These are phyloP conservation scores for Orchesella cincta DNA, from an alignment of 1,140 invertebrate genomes.

Conservation along the genomic window DNA sequence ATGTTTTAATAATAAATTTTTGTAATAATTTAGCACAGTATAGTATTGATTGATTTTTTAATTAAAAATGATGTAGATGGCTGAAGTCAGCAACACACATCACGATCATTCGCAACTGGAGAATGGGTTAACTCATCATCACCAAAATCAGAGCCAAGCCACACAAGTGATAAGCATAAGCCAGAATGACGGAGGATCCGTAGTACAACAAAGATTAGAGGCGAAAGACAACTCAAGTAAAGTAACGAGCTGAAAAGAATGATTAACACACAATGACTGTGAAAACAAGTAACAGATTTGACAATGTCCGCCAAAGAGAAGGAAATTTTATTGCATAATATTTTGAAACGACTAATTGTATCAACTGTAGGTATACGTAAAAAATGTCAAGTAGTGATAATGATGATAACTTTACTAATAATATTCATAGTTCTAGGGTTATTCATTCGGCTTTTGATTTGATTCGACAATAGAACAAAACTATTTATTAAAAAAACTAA, in stretches of 20 bases:
- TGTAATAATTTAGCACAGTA: not conserved
- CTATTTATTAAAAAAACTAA: not conserved
- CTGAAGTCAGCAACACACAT: not conserved
- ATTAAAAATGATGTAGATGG: constrained; percentile 20
- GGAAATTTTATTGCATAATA: too few relatives aligned
- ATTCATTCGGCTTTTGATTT: too few relatives aligned
- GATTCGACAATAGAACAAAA: too few relatives aligned
- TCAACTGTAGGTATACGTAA: too few relatives aligned
- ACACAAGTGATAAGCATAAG: not conserved
- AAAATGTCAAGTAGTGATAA: too few relatives aligned
- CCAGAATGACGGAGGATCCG: not conserved
- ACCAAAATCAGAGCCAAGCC: constrained; percentile 1
- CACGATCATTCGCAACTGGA: not conserved
- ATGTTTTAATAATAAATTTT: not conserved
- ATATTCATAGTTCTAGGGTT: too few relatives aligned
- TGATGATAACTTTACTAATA: too few relatives aligned
- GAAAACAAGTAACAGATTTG: constrained; percentile 8
- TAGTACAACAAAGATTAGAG: not conserved
- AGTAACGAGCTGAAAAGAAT: not conserved
- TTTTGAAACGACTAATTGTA: too few relatives aligned
- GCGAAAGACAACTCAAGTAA: constrained; percentile 25
- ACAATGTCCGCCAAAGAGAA: constrained; percentile 25
- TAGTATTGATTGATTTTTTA: not conserved
- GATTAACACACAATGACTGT: not conserved
- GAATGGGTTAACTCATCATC: constrained; percentile 1